Base-by-base conservation (phyloP, 2,797 vertebrate species). In the Balearica regulorum region DNA sequence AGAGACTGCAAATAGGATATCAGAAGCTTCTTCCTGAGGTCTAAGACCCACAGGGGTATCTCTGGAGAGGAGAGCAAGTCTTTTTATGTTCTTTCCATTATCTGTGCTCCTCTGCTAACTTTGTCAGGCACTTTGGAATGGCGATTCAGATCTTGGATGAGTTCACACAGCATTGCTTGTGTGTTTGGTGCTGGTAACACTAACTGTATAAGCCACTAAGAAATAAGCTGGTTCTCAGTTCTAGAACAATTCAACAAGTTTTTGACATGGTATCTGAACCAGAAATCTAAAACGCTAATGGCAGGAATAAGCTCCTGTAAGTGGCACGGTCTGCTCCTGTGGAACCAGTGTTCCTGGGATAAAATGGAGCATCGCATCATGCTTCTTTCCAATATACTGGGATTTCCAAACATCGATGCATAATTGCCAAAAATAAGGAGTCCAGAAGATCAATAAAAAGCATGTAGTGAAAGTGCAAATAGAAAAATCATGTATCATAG, bases 381-480 rank as follows among this genome's bases (percentile, higher is more conserved):
- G 12, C 35, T 21, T 69, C 93, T 93, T 53, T 5, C 62, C 58
- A 17, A 49, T 73, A 37, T 22, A 31, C 37, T 87, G 44, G 85
- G 88, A 68, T n/a, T 88, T 91, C 72, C 60, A 72, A 65, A 84
- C 55, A 20, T 28, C 81, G 79, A 90, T 57, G 31, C 53, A 26
- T 37, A 85, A 49, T 29, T 83, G 77, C 39, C 83, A 75, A 87
- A 97, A 79, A 16, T 39, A 68, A 35, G 53, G 31, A 94, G 39
- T 49, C 60, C 76, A 54, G 66, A 95, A 89, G 82, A 95, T 78
- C 72, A 93, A 65, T 94, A 80, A 82, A 70, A 93, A 93, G 13
- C 58, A 66, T n/a, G 54, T 51, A 35, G 44, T 81, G 54, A 69
- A 97, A 91, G 41, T 84, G 41, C 39, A 92, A 92, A 86, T 68